Evolutionary conservation across 2,888 invertebrate species (phyloP).

Genomic region (Endomychus coccineus): DNA sequence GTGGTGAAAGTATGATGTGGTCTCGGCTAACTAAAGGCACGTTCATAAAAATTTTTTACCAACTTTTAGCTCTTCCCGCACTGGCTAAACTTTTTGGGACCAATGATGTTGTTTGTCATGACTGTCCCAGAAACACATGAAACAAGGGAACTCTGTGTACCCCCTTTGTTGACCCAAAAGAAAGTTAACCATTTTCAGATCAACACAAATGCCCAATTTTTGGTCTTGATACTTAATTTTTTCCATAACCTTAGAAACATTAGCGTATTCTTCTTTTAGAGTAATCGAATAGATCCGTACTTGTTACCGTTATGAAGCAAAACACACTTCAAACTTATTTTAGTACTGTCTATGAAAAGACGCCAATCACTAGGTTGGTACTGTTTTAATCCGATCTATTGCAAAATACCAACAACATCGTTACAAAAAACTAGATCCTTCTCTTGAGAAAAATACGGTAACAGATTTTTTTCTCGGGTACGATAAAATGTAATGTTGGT

Average conservation of each 20-base stretch:
- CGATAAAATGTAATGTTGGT: background rate
- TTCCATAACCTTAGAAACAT: no score
- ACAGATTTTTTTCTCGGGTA: background rate
- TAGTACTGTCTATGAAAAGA: slow-evolving; percentile 1
- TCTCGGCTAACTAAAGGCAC: slow-evolving; percentile 16
- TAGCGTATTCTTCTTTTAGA: background rate
- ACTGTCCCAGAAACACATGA: slow-evolving; percentile 26
- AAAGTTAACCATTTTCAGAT: no score
- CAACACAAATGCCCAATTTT: no score
- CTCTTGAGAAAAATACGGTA: background rate
- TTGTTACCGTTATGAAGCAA: slow-evolving; percentile 1
- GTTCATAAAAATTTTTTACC: slow-evolving; percentile 9
- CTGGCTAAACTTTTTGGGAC: slow-evolving; percentile 16
- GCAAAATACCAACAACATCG: background rate
- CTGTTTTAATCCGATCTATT: no score
- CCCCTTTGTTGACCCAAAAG: slow-evolving; percentile 25
- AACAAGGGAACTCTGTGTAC: slow-evolving; percentile 26
- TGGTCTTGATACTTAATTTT: no score
- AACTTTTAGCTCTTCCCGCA: slow-evolving; percentile 9
- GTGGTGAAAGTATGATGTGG: slow-evolving; percentile 21
- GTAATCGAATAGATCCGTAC: background rate
- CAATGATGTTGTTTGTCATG: slow-evolving; percentile 20
- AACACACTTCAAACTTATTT: slow-evolving; percentile 1
- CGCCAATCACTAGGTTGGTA: background rate
- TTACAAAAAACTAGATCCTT: background rate